Conservation (phyloP, 2,797 vertebrate genomes). For the Leptoclinus maculatus region DNA sequence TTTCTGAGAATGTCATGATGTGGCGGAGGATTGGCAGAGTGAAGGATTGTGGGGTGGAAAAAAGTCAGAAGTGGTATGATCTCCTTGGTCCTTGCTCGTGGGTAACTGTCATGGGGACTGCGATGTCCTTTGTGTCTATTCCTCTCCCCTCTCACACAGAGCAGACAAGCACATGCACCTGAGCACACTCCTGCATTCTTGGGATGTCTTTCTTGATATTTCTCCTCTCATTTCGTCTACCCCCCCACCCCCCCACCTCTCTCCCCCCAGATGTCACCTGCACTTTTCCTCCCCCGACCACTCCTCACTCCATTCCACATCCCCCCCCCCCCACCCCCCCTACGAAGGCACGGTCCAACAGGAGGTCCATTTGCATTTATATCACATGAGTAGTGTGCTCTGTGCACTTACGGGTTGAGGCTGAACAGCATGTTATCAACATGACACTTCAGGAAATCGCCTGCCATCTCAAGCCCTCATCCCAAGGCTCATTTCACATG, state of each 20-base stretch:
- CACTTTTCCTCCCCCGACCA: constrained; percentile 46
- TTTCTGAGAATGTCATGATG: constrained; percentile 30
- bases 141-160: constrained; percentile 23
- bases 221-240: constrained; percentile 49
- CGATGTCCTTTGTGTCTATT: constrained; percentile 27
- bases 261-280: constrained; percentile 55
- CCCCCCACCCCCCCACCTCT: neutral
- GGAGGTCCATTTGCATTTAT: constrained; percentile 81
- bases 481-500: constrained; percentile 72
- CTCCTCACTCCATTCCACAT: constrained; percentile 24
- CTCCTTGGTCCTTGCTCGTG: constrained; percentile 14
- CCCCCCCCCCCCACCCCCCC: neutral
- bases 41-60: constrained; percentile 28
- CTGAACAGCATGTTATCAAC: constrained; percentile 64
- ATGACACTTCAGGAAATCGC: constrained; percentile 69
- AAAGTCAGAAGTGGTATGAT: constrained; percentile 30
- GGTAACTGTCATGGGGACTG: constrained; percentile 23
- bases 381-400: constrained; percentile 73
- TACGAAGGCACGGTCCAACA: constrained; percentile 55
- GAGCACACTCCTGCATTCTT: constrained; percentile 50
- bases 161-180: constrained; percentile 49
- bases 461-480: constrained; percentile 67
- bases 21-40: constrained; percentile 18
- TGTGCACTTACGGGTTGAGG: constrained; percentile 43
- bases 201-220: constrained; percentile 68